These are phyloP conservation scores for Clarias laeviceps DNA, from an alignment of 2,797 vertebrate species.

Conservation along the genomic window DNA sequence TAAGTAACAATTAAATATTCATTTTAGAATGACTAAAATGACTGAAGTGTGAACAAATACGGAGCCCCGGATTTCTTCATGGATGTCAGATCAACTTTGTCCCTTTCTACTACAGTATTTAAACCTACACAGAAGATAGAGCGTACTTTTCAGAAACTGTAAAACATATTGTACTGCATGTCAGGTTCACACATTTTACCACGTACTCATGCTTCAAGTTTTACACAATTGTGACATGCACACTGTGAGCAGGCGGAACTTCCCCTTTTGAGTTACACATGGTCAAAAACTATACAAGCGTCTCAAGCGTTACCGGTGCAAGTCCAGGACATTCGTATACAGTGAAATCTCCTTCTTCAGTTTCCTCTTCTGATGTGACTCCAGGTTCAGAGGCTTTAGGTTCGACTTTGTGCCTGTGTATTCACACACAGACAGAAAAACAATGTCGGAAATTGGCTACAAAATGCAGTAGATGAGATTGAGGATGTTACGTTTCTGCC, in stretches of 20 bases:
- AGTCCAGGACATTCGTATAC: slow-evolving; percentile 96
- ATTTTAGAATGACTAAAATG: neutral
- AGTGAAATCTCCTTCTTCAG: slow-evolving; percentile 92
- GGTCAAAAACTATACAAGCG: neutral
- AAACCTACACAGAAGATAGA: neutral
- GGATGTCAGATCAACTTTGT: neutral
- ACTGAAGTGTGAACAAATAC: neutral
- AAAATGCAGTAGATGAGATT: neutral
- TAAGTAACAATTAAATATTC: neutral
- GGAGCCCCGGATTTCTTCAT: neutral
- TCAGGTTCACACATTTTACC: neutral
- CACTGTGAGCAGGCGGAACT: neutral
- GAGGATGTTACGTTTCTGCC: neutral
- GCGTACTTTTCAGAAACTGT: neutral
- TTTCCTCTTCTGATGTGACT: slow-evolving; percentile 88
- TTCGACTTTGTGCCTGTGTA: slow-evolving; percentile 84
- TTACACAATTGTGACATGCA: neutral
- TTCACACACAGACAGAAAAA: neutral
- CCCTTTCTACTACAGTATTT: neutral
- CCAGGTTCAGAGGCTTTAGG: slow-evolving; percentile 77
- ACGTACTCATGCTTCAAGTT: neutral
- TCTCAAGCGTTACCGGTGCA: slow-evolving; percentile 87
- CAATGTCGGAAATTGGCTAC: neutral
- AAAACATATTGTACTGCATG: neutral
- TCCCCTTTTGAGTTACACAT: neutral